Evolutionary conservation across 2,113 vertebrate genomes (phyloP), one percentile per base, ranked within the genome.

Genomic region (Corydoras sp.): DNA sequence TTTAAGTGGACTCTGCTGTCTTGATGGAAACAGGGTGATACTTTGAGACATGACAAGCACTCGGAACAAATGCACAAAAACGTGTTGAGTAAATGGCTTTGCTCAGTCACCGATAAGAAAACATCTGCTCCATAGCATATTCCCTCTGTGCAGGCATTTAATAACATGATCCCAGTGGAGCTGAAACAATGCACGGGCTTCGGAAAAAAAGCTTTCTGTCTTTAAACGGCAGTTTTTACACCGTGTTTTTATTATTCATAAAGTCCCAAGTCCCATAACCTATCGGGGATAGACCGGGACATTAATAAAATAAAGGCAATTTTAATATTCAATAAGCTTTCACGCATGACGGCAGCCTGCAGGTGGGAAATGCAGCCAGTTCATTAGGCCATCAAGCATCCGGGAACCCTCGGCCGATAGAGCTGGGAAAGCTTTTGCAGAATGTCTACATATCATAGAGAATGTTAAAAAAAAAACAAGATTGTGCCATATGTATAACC

Each of bases 261-360:
- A 83, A 79, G 76, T 77, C 68, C 81, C 75, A 72, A 24, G 18
- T 24, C 18, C 18, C 18, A 24, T 24, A 24, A 65, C 77, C 76
- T 76, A 80, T 82, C 82, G 78, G 76, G 77, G 75, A 71, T 69
- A 62, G 83, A 86, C 85, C 84, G 70, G 49, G 78, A n/a, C 80
- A 87, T 89, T 84, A 89, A 89, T 91, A 87, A 90, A 89, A 87
- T 83, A 90, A 89, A 85, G 89, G 79, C 80, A 69, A 71, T 82
- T 83, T 90, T 89, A 86, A 85, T 85, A 88, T 89, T 89, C 84
- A 75, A 71, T 58, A n/a, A 54, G 81, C 80, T 75, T 83, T 82
- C 18, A 76, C 53, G 70, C 24, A 53, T 31, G 35, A 83, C 83
- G 85, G 85, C 85, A 76, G 79, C 72, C 74, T 76, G 79, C 54